Evolutionary conservation across 2,113 vertebrate genomes (phyloP), one percentile per base, ranked within the genome.

Genomic region (Limnothrissa miodon): DNA sequence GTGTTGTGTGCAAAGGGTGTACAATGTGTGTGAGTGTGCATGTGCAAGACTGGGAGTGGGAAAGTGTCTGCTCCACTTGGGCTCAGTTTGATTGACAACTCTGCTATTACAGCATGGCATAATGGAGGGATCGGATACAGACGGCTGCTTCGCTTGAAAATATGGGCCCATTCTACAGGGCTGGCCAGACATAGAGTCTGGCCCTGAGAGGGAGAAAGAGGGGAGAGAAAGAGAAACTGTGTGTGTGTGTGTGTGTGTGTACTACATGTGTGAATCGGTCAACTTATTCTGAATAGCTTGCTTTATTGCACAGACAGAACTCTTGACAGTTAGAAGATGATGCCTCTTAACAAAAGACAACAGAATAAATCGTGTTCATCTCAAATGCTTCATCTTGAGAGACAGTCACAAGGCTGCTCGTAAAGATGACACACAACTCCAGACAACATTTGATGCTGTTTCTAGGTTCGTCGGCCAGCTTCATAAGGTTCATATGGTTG

Each of bases 71-170:
- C 33, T 13, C 66, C 29, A 15, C 13, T 33, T 53, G 51, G 79
- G 36, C 62, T 84, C 8, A 21, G 66, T 81, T n/a, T 84, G 84
- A 84, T 36, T 84, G 83, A 88, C 83, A 84, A 81, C 48, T 25
- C 81, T 88, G 66, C 51, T 88, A 81, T 84, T 85, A 80, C 19
- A n/a, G 33, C 79, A 45, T 78, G 44, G 42, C 48, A 42, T 84
- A 84, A 82, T 82, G 78, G 80, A 82, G 80, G 78, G 80, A 85
- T 82, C 78, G 51, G 80, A 83, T 82, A 29, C 25, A 21, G 79
- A 81, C 36, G 56, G 23, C 66, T 83, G 45, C 84, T 80, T 53
- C 66, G 15, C 78, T 59, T 83, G 21, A 81, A 53, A 36, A 25
- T 39, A 62, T 74, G 66, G 33, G 33, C 66, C 66, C 66, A 74